Evolutionary conservation across 1,140 invertebrate species (phyloP).

Genomic region (Drosophila miranda): DNA sequence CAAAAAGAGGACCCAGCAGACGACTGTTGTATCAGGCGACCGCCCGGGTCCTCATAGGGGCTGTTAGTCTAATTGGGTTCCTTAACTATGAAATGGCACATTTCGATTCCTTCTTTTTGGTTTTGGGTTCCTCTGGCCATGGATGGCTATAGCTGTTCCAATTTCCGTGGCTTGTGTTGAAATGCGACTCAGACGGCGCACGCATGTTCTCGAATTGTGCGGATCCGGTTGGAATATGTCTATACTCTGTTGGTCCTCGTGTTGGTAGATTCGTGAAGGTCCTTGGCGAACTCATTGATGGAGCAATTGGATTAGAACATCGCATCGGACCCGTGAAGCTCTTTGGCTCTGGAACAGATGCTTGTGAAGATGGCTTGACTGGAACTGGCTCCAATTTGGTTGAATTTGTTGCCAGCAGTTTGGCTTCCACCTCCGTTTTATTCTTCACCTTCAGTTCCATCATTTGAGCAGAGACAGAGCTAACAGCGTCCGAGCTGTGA

Average conservation of each 20-base stretch:
- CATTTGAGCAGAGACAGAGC: slow-evolving; percentile 29
- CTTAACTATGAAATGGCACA: slow-evolving; percentile 58
- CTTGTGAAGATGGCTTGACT: too few relatives aligned
- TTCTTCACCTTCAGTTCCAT: slow-evolving; percentile 23
- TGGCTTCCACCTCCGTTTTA: not conserved
- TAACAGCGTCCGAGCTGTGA: slow-evolving; percentile 22
- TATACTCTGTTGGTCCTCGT: slow-evolving; percentile 16
- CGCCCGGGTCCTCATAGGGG: slow-evolving; percentile 28
- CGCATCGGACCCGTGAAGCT: too few relatives aligned
- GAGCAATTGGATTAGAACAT: too few relatives aligned
- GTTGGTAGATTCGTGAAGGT: too few relatives aligned
- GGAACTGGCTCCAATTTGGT: not conserved
- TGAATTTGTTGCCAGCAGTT: too few relatives aligned
- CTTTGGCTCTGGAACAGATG: too few relatives aligned
- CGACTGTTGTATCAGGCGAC: slow-evolving; percentile 17
- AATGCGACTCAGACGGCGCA: slow-evolving; percentile 8
- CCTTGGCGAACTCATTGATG: not conserved
- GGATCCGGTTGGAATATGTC: slow-evolving; percentile 26
- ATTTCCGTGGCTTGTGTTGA: not conserved
- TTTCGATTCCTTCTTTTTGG: slow-evolving; percentile 24
- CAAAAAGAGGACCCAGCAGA: slow-evolving; percentile 37
- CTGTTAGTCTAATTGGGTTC: slow-evolving; percentile 15
- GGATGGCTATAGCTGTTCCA: not conserved
- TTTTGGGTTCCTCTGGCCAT: not conserved
- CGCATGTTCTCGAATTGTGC: slow-evolving; percentile 21